Base-by-base conservation (phyloP, 1,140 invertebrate species). In the Drosophila melanica region DNA sequence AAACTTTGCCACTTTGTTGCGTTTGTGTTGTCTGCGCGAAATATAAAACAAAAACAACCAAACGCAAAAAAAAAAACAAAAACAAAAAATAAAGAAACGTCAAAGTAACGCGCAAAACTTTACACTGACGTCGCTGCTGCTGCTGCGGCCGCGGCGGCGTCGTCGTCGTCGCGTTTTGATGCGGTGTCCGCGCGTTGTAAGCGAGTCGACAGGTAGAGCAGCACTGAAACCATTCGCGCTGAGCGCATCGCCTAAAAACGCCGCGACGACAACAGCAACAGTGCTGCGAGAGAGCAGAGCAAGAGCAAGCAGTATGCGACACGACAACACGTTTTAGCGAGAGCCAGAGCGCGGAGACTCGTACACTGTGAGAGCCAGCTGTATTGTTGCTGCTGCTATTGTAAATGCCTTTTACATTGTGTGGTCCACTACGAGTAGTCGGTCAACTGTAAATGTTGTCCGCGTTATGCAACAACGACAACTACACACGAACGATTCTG, bases 1-100 rank as follows among this genome's bases (percentile, higher is more conserved):
- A 85, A 85, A 85, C 81, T 81, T 85, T 85, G 81, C 81, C 79
- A 86, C 82, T 82, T 86, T 85, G 59, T 75, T 70, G 59, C 66
- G 72, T 63, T 41, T 53, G 44, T 75, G 53, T 73, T 75, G 72
- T 75, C 53, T 69, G 57, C 67, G 68, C 76, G 67, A 70, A 64
- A 60, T 44, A 76, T 39, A 72, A 58, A 69, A 57, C 55, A 73
- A 50, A 54, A 27, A 54, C 62, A 47, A 55, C 41, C n/a, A 54
- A 60, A 71, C 35, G 45, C 35, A 16, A 64, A 72, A 30, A 48
- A 64, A 63, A 18, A 18, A 58, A 41, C 27, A 54, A 14, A 44
- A 54, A 55, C 18, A 16, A 53, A 50, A 65, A 50, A 30, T 51
- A 41, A 44, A 39, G 11, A 57, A 60, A 75, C 60, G 68, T 70